These are phyloP conservation scores for Meriones unguiculatus DNA, from an alignment of 2,113 vertebrate genomes.

Conservation along the genomic window DNA sequence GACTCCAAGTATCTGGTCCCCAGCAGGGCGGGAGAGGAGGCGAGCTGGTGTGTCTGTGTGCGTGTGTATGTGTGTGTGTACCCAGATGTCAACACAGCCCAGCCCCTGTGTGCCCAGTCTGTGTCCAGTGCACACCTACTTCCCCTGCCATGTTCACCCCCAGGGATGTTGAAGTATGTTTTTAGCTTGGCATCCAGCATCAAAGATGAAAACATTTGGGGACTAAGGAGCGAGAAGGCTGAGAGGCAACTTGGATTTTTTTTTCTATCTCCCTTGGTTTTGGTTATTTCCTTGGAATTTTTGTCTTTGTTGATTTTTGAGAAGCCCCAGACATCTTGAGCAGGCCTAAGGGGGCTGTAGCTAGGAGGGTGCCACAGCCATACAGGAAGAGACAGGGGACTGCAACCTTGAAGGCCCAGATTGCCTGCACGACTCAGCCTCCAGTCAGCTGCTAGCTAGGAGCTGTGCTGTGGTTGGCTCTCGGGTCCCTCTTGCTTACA, in stretches of 20 bases:
- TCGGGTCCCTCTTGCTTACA: conserved; percentile 38
- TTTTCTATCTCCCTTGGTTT: background rate
- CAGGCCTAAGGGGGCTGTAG: background rate
- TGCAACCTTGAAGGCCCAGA: background rate
- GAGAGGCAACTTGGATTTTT: conserved; percentile 72
- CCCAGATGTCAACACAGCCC: background rate
- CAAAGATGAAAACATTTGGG: conserved; percentile 93
- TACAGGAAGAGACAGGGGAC: rapidly evolving
- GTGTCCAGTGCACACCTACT: background rate
- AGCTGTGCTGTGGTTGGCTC: conserved; percentile 85
- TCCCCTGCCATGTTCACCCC: background rate
- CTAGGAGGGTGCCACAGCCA: background rate
- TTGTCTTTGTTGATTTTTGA: conserved; percentile 46
- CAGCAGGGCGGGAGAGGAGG: background rate
- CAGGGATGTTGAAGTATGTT: conserved; percentile 83
- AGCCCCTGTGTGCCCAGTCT: background rate
- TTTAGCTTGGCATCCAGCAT: conserved; percentile 93
- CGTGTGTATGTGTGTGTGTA: rapidly evolving
- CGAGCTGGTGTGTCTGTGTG: background rate
- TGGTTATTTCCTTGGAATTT: conserved; percentile 70
- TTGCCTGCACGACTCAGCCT: too few species aligned
- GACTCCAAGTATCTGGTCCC: background rate
- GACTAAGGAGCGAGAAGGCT: background rate
- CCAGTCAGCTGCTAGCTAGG: conserved; percentile 87
- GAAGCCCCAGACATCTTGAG: background rate